Evolutionary conservation across 2,113 vertebrate genomes (phyloP).

Genomic region (Cephalopholis sonnerati): DNA sequence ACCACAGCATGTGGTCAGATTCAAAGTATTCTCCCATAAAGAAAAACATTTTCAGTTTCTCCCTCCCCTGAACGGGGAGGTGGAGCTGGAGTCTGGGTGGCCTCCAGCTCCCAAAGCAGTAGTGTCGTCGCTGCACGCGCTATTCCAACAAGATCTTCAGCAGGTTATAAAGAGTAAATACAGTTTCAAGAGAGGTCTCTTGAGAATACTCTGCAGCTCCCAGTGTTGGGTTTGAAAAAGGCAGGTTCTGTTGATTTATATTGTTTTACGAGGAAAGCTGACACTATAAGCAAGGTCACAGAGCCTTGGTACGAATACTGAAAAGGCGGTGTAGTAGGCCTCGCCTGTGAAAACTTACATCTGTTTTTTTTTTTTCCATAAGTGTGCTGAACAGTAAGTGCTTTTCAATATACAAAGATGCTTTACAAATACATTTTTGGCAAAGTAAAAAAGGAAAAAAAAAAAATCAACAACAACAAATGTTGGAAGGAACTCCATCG

Average conservation of each 20-base stretch:
- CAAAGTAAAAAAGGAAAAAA: constrained; percentile 68
- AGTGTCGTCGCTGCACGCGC: constrained; percentile 62
- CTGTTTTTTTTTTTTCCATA: constrained; percentile 40
- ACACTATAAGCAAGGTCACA: constrained; percentile 60
- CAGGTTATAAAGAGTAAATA: constrained; percentile 72
- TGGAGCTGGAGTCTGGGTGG: constrained; percentile 31
- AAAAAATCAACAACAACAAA: constrained; percentile 53
- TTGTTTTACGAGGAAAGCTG: constrained; percentile 61
- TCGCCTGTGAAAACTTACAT: constrained; percentile 57
- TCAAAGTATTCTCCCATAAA: constrained; percentile 74
- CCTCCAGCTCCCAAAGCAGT: constrained; percentile 66
- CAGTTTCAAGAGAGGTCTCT: constrained; percentile 51
- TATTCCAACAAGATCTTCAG: constrained; percentile 57
- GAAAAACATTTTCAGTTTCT: constrained; percentile 60
- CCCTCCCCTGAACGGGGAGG: background rate
- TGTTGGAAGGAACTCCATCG: constrained; percentile 52
- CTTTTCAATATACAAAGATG: constrained; percentile 78
- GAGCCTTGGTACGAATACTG: constrained; percentile 72
- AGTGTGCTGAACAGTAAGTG: constrained; percentile 79
- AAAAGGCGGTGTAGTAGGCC: constrained; percentile 52
- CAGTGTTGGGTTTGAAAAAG: constrained; percentile 68
- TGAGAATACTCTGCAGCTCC: constrained; percentile 58
- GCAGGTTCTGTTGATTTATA: constrained; percentile 67
- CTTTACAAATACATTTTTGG: constrained; percentile 78
- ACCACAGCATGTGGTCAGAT: constrained; percentile 79